A percentile compares a stretch with the other conserved stretches of the same genome.
phyloP scores from a whole-genome alignment of 1,140 invertebrate species.

The Lepidurus apus region DNA sequence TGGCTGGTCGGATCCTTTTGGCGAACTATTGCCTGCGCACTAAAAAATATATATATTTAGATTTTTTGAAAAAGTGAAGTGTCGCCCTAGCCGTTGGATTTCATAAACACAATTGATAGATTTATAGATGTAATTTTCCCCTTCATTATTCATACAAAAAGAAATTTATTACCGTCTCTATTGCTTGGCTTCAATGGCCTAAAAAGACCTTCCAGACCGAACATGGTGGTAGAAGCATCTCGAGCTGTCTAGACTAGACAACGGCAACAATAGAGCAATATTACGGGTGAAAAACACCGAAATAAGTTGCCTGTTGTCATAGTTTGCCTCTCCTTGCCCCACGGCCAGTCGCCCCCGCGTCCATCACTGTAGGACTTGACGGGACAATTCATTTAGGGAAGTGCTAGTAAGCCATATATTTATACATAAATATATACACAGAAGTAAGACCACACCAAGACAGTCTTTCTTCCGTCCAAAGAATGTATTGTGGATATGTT shows the following conservation, averaged over 20 bases:
- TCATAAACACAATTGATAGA: constrained; percentile 4
- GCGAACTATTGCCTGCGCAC: too few relatives aligned
- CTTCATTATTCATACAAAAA: constrained; percentile 20
- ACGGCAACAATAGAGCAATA: neutral
- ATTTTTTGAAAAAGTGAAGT: neutral
- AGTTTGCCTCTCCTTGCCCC: neutral
- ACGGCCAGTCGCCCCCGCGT: neutral
- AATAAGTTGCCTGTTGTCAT: neutral
- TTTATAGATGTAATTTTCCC: constrained; percentile 7
- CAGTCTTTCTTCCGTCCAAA: neutral
- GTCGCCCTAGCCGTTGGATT: neutral
- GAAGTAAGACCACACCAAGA: neutral
- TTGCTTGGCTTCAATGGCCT: neutral
- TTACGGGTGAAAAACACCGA: neutral
- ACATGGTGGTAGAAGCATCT: neutral
- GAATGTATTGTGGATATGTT: too few relatives aligned
- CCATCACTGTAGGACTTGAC: neutral
- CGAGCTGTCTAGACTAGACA: neutral
- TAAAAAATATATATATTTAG: neutral
- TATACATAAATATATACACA: neutral
- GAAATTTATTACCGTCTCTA: neutral
- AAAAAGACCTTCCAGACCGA: neutral
- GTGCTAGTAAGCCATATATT: constrained; percentile 1
- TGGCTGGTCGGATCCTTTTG: too few relatives aligned
- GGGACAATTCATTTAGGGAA: neutral